phyloP scores from a whole-genome alignment of 2,888 invertebrate genomes.

The Sarcophaga subvicina region DNA sequence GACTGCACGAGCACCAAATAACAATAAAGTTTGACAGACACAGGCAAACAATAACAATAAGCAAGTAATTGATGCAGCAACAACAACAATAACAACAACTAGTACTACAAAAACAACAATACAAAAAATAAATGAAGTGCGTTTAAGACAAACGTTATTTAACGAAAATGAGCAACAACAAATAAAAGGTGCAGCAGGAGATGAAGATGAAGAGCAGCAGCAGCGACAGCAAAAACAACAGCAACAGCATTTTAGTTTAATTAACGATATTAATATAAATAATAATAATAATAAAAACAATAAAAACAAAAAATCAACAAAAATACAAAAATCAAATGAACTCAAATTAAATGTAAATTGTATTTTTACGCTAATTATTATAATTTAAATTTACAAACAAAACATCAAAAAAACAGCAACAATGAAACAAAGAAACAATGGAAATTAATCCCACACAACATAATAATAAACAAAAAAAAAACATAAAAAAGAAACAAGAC shows the following conservation, averaged over 20 bases:
- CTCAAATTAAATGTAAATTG: constrained; percentile 81
- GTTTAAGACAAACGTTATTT: constrained; percentile 45
- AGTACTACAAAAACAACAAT: constrained; percentile 61
- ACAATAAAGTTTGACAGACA: constrained; percentile 79
- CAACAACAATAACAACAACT: no score
- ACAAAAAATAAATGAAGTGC: constrained; percentile 57
- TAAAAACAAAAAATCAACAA: constrained; percentile 70
- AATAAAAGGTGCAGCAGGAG: constrained; percentile 6
- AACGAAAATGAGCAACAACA: constrained; percentile 51
- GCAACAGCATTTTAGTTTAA: constrained; percentile 67
- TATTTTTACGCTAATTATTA: constrained; percentile 80
- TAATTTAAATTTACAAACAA: constrained; percentile 73
- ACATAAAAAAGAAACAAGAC: constrained; percentile 22
- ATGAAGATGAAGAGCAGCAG: constrained; percentile 70
- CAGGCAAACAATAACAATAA: constrained; percentile 68
- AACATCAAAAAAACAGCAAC: constrained; percentile 31
- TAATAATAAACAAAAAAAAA: constrained; percentile 17
- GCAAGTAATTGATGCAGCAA: no score
- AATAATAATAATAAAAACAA: constrained; percentile 72
- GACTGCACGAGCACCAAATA: constrained; percentile 77
- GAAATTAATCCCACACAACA: constrained; percentile 58
- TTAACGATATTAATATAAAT: constrained; percentile 69
- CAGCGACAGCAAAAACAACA: constrained; percentile 66
- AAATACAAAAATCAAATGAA: constrained; percentile 80
- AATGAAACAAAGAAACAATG: constrained; percentile 48